phyloP scores from a whole-genome alignment of 2,888 invertebrate species.

The Plagodis dolabraria region DNA sequence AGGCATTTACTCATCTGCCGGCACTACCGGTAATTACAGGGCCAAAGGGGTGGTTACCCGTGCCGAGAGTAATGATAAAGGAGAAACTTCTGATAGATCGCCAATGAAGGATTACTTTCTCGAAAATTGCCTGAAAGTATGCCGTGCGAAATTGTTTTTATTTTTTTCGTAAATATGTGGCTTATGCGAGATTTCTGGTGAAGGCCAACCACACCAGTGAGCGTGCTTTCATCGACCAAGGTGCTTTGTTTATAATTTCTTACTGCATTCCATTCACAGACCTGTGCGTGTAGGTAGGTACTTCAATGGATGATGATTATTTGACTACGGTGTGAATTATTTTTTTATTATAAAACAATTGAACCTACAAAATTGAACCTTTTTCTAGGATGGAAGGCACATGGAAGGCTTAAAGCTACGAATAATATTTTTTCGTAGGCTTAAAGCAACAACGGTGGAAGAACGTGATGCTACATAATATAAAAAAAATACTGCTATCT shows the following conservation, averaged over 20 bases:
- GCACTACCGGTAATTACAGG: constrained; percentile 74
- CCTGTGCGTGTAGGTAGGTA: constrained; percentile 51
- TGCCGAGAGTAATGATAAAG: constrained; percentile 56
- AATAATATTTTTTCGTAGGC: too few relatives aligned
- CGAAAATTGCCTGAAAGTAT: constrained; percentile 80
- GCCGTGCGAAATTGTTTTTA: constrained; percentile 71
- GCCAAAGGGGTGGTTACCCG: constrained; percentile 60
- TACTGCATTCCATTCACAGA: constrained; percentile 53
- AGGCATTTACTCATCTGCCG: constrained; percentile 82
- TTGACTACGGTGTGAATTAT: not conserved
- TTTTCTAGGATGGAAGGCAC: too few relatives aligned
- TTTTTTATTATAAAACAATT: too few relatives aligned
- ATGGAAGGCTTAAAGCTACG: too few relatives aligned
- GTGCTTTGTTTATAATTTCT: constrained; percentile 60
- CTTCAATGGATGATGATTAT: constrained; percentile 45
- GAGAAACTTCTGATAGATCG: constrained; percentile 79
- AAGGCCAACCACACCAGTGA: constrained; percentile 59
- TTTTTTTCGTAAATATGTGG: constrained; percentile 67
- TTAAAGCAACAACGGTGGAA: too few relatives aligned
- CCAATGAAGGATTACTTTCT: constrained; percentile 79
- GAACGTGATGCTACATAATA: too few relatives aligned
- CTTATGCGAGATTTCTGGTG: constrained; percentile 56
- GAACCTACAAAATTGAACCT: too few relatives aligned
- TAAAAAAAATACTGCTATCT: too few relatives aligned
- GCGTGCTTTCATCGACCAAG: constrained; percentile 65